phyloP scores from a whole-genome alignment of 2,113 vertebrate genomes.

The Oceanodroma tethys region DNA sequence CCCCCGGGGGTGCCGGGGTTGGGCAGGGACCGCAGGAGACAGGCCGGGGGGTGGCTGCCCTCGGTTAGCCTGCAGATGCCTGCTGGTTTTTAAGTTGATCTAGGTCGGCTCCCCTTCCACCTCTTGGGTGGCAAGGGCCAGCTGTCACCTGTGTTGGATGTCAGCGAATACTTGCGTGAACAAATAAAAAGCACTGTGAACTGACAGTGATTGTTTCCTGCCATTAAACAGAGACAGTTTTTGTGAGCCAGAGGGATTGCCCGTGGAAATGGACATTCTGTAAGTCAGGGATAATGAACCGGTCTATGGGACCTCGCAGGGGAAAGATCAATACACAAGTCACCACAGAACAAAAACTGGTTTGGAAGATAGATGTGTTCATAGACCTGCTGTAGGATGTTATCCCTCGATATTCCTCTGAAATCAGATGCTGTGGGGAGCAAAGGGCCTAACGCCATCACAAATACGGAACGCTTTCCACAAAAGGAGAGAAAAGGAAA shows the following conservation, averaged over 20 bases:
- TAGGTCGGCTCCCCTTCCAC: not conserved
- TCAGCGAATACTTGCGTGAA: rapidly evolving
- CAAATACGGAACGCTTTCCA: not conserved
- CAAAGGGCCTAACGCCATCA: not conserved
- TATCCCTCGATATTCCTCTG: rapidly evolving
- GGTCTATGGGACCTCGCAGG: not conserved
- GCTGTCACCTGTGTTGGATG: not conserved
- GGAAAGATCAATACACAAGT: not conserved
- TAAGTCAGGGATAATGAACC: not conserved
- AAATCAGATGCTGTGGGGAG: not conserved
- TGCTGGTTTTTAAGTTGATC: not conserved
- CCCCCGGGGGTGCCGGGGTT: rapidly evolving
- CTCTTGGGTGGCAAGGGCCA: not conserved
- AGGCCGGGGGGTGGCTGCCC: rapidly evolving
- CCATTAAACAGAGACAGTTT: not conserved
- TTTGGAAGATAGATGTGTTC: not conserved
- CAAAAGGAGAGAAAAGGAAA: not conserved
- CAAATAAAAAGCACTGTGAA: not conserved
- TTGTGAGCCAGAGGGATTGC: not conserved
- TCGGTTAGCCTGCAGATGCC: not conserved
- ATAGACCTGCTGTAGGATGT: not conserved
- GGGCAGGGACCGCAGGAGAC: too few relatives aligned
- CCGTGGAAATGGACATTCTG: not conserved
- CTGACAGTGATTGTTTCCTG: not conserved
- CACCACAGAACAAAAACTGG: not conserved